Evolutionary conservation across 2,888 invertebrate genomes (phyloP), one percentile per base, ranked within the genome.

Genomic region (Odontomyia ornata): DNA sequence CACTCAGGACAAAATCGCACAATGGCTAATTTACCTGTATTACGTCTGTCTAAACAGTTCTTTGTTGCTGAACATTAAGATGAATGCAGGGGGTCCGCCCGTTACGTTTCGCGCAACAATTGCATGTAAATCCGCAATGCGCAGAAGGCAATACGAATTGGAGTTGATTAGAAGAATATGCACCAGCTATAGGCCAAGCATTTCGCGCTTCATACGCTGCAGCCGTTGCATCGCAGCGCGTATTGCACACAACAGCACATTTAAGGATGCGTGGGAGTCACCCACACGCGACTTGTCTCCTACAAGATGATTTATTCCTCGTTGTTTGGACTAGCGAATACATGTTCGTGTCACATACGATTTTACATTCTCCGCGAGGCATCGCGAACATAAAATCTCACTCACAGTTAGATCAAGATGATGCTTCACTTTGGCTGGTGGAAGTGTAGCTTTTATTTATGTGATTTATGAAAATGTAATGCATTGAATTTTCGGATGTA

Each of bases 11-110:
- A 57, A 60, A 60, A 73, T 73, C 60, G 60, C 23, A 73, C 73
- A 73, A 73, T 73, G 25, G 57, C 60, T 73, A 73, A 73, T 73
- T 73, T 73, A 73, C 73, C 73, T 57, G 60, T 60, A 73, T 73
- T 73, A 73, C 73, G 73, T 69, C n/a, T 73, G 73, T 73, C 73
- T 73, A 73, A 73, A 73, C 73, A 60, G 73, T 73, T 73, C 73
- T 60, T 73, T 73, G 73, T 73, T 30, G 73, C 25, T 60, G 36
- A 36, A 73, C 73, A 73, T 25, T 13, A 23, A 15, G 36, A 36
- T 23, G 25, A 60, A 60, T 47, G 43, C 36, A 57, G 60, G 72
- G 57, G 73, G 73, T 57, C 73, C 36, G n/a, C 15, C 30, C 57
- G 47, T 69, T 47, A 69, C 36, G 25, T 7, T n/a, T 1, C 43